Percentiles rank a stretch among this genome's conserved stretches.
These are phyloP conservation scores for Zoanthus solanderi DNA, from an alignment of 92 coral and sea anemone species.

Conservation along the genomic window DNA sequence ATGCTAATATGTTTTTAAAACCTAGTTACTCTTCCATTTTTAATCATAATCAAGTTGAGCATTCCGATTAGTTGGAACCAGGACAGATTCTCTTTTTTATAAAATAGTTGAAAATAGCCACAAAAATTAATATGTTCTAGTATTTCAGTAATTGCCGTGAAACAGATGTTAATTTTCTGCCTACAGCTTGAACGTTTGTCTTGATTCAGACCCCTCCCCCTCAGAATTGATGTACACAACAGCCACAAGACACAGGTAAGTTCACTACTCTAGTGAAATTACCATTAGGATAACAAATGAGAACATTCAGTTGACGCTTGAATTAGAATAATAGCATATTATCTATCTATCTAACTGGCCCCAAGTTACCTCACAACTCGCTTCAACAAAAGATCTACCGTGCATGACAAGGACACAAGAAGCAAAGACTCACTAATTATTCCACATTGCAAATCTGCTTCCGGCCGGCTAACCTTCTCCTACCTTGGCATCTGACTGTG, in stretches of 20 bases:
- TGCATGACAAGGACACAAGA: too few relatives aligned
- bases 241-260: conserved; percentile 95
- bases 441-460: too few relatives aligned
- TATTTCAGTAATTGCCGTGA: not conserved
- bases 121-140: not conserved
- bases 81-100: not conserved
- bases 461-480: too few relatives aligned
- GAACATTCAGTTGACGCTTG: not conserved
- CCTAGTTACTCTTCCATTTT: too few relatives aligned
- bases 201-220: conserved; percentile 96
- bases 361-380: too few relatives aligned
- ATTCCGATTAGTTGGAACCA: not conserved
- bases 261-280: not conserved
- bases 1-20: too few relatives aligned
- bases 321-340: not conserved
- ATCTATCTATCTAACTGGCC: too few relatives aligned
- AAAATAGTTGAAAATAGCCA: not conserved
- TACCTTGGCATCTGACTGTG: too few relatives aligned
- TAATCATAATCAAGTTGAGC: too few relatives aligned
- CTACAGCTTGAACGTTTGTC: conserved; percentile 87
- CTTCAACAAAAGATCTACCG: too few relatives aligned
- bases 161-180: not conserved
- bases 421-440: too few relatives aligned
- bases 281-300: not conserved
- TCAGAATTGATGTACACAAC: conserved; percentile 89